Evolutionary conservation across 2,888 invertebrate genomes (phyloP).

Genomic region (Phorcus lineatus): DNA sequence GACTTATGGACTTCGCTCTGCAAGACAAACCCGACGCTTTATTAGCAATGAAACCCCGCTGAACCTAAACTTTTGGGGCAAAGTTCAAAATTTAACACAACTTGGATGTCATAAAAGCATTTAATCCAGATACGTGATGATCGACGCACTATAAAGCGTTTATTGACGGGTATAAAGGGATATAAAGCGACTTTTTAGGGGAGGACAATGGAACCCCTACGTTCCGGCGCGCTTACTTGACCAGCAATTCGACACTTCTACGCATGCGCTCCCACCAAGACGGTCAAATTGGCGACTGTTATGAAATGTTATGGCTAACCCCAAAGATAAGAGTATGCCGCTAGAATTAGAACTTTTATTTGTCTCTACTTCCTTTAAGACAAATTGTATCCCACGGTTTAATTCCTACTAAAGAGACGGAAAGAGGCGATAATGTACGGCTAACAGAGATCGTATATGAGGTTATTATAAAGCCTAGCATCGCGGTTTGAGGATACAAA

Average conservation of each 20-base stretch:
- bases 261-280: background rate
- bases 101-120: slow-evolving; percentile 5
- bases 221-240: background rate
- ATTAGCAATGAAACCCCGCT: slow-evolving; percentile 4
- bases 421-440: background rate
- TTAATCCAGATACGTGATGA: background rate
- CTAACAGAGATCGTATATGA: too few species aligned
- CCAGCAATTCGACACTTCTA: background rate
- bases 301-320: background rate
- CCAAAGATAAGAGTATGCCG: background rate
- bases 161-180: background rate
- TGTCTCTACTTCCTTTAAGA: background rate
- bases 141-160: slow-evolving; percentile 6
- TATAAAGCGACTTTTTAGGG: background rate
- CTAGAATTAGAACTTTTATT: background rate
- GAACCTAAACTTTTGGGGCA: background rate
- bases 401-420: background rate
- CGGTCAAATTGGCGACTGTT: background rate
- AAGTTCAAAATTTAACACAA: slow-evolving; percentile 20
- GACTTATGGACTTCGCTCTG: background rate
- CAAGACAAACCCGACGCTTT: background rate
- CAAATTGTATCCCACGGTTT: slow-evolving; percentile 12
- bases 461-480: too few species aligned
- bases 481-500: too few species aligned
- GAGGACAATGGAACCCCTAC: background rate